These are phyloP conservation scores for Centrocercus urophasianus DNA, from an alignment of 2,113 vertebrate species.

Conservation along the genomic window DNA sequence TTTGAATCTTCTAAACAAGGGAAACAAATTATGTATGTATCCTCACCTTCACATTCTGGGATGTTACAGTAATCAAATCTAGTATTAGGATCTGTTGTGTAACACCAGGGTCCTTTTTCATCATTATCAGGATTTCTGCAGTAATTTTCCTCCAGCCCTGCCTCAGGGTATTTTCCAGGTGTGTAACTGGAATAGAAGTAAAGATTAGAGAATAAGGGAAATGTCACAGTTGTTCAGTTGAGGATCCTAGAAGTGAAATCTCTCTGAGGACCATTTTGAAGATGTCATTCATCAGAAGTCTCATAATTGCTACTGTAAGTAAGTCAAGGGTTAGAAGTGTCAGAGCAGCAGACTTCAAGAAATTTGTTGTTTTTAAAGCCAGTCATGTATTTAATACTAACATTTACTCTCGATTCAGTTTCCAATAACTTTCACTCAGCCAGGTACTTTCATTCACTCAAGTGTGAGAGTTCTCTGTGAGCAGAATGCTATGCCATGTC, in stretches of 20 bases:
- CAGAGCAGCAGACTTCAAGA: neutral
- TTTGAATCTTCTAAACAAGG: neutral
- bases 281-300: neutral
- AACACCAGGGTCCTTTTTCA: slow-evolving; percentile 89
- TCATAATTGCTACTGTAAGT: neutral
- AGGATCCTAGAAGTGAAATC: neutral
- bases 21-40: neutral
- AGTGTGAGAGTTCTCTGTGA: neutral
- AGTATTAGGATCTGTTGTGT: slow-evolving; percentile 82
- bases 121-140: slow-evolving; percentile 93
- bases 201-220: neutral
- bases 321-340: neutral
- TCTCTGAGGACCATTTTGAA: neutral
- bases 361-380: neutral
- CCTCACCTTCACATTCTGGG: slow-evolving; percentile 83
- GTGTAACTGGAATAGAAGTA: slow-evolving; percentile 60
- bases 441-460: neutral
- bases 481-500: neutral
- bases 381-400: neutral
- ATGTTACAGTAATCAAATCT: slow-evolving; percentile 92
- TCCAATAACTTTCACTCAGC: neutral
- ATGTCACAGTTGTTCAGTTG: neutral
- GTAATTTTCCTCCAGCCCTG: slow-evolving; percentile 87
- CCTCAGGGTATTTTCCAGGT: slow-evolving; percentile 22
- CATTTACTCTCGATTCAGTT: neutral